A percentile compares a stretch with the other conserved stretches of the same genome.
These are phyloP conservation scores for Ethmia dodecea DNA, from an alignment of 2,888 invertebrate genomes.

Conservation along the genomic window DNA sequence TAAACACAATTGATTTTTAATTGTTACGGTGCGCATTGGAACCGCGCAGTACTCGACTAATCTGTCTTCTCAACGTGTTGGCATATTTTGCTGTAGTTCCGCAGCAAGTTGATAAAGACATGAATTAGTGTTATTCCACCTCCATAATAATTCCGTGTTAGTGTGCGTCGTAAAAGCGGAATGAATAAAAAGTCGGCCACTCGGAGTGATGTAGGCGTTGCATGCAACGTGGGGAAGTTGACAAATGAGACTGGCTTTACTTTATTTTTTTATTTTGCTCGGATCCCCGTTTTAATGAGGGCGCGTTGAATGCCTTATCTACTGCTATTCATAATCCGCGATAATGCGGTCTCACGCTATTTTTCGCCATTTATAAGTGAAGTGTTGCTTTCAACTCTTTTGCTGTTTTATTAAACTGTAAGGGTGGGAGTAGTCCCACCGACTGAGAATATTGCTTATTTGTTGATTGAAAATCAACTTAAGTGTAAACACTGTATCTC, in stretches of 20 bases:
- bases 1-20: too few relatives aligned
- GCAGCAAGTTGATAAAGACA: too few relatives aligned
- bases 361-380: slow-evolving; percentile 30
- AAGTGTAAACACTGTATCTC: too few relatives aligned
- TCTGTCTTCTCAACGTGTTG: too few relatives aligned
- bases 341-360: slow-evolving; percentile 36
- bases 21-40: too few relatives aligned
- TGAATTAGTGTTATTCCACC: too few relatives aligned
- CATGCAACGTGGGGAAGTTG: slow-evolving; percentile 54
- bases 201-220: slow-evolving; percentile 41
- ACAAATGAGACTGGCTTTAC: slow-evolving; percentile 58
- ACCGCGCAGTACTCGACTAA: too few relatives aligned
- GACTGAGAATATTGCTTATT: too few relatives aligned
- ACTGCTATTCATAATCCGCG: slow-evolving; percentile 47
- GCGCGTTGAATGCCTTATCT: slow-evolving; percentile 55
- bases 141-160: neutral
- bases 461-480: too few relatives aligned
- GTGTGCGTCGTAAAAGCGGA: slow-evolving; percentile 35
- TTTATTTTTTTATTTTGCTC: slow-evolving; percentile 36
- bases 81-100: too few relatives aligned
- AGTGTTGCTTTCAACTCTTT: slow-evolving; percentile 30
- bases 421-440: too few relatives aligned
- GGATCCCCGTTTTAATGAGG: slow-evolving; percentile 51
- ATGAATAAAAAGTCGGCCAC: slow-evolving; percentile 54
- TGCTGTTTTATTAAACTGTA: too few relatives aligned